phyloP scores from a whole-genome alignment of 2,113 vertebrate genomes.

The Entelurus aequoreus region DNA sequence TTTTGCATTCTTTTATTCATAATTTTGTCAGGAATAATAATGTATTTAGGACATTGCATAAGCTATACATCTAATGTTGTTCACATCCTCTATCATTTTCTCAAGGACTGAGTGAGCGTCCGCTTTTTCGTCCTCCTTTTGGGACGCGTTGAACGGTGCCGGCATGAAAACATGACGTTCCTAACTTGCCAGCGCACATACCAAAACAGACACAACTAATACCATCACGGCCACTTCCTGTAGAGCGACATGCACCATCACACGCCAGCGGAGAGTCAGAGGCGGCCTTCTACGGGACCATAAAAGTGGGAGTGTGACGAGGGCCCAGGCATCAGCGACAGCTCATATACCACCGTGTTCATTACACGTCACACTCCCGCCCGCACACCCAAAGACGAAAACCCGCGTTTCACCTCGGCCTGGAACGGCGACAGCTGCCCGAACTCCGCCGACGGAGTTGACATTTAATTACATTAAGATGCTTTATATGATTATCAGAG shows the following conservation, averaged over 20 bases:
- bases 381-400: slow-evolving; percentile 36
- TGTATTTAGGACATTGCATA: too few relatives aligned
- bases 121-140: too few relatives aligned
- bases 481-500: slow-evolving; percentile 51
- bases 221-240: too few relatives aligned
- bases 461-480: slow-evolving; percentile 53
- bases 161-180: too few relatives aligned
- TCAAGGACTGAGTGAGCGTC: too few relatives aligned
- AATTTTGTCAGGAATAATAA: too few relatives aligned
- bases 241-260: background rate
- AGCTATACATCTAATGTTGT: too few relatives aligned
- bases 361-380: slow-evolving; percentile 33
- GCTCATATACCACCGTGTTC: slow-evolving; percentile 55
- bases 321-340: slow-evolving; percentile 35
- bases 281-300: background rate
- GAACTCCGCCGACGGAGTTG: slow-evolving; percentile 37
- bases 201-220: too few relatives aligned
- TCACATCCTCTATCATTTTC: too few relatives aligned
- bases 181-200: too few relatives aligned
- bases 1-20: too few relatives aligned
- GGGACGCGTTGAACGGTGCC: too few relatives aligned
- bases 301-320: slow-evolving; percentile 23
- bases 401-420: slow-evolving; percentile 45
- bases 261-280: slow-evolving; percentile 10
- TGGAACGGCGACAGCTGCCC: slow-evolving; percentile 32